A percentile compares a stretch with the other conserved stretches of the same genome.
Evolutionary conservation across 1,140 invertebrate species (phyloP).

Genomic region (Phocides pigmalion): DNA sequence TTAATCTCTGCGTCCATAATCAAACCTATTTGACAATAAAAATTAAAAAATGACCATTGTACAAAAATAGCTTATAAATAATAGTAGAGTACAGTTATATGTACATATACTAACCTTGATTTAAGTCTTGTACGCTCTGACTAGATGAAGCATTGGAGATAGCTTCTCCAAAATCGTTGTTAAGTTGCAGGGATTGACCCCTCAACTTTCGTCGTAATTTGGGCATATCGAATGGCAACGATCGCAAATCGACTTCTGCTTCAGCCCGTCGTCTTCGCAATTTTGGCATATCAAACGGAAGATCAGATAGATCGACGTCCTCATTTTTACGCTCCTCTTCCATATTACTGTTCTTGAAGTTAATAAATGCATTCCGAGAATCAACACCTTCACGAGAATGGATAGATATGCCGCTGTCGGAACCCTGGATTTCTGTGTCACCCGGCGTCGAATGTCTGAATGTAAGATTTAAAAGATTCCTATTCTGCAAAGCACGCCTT

Average conservation of each 20-base stretch:
- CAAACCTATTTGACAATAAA: too few species aligned
- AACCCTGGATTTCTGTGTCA: conserved; percentile 91
- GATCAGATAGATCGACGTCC: conserved; percentile 87
- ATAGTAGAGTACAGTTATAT: too few species aligned
- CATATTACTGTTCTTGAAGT: conserved; percentile 84
- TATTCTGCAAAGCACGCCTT: conserved; percentile 88
- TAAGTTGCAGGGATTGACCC: conserved; percentile 77
- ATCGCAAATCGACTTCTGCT: conserved; percentile 88
- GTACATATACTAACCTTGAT: conserved; percentile 76
- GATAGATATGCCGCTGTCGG: conserved; percentile 93
- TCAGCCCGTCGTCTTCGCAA: conserved; percentile 88
- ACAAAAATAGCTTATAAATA: too few species aligned
- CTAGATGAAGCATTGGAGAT: conserved; percentile 91
- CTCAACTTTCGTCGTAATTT: conserved; percentile 90
- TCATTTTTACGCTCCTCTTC: conserved; percentile 71
- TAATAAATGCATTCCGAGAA: conserved; percentile 85
- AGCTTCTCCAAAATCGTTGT: conserved; percentile 83
- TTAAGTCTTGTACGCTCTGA: conserved; percentile 89
- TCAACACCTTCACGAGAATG: conserved; percentile 91
- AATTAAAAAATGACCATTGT: too few species aligned
- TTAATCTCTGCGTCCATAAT: too few species aligned
- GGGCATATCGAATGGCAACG: conserved; percentile 95
- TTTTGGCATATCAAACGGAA: conserved; percentile 96
- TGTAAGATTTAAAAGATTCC: conserved; percentile 89
- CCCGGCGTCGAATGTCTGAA: conserved; percentile 86